Conservation (phyloP, 2,888 invertebrate species). For the Helleia helle region DNA sequence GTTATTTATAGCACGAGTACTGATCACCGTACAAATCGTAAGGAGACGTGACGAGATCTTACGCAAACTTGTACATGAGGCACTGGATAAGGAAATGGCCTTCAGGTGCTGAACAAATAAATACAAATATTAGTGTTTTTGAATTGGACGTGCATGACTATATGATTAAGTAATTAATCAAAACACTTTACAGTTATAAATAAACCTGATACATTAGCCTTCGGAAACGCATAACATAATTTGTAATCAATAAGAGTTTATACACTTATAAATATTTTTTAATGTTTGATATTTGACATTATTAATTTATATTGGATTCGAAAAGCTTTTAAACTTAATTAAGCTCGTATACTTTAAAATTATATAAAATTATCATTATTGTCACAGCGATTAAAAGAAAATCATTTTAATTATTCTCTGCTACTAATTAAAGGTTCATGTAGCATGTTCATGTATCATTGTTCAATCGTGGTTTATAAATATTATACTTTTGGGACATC, state of each 20-base stretch:
- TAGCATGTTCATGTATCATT: no score
- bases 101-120: constrained; percentile 45
- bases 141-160: constrained; percentile 59
- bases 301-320: no score
- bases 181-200: constrained; percentile 15
- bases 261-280: background rate
- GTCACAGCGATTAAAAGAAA: no score
- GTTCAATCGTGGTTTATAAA: no score
- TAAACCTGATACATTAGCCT: background rate
- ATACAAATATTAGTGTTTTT: constrained; percentile 56
- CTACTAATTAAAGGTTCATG: no score
- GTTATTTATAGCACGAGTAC: constrained; percentile 33
- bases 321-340: no score
- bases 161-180: constrained; percentile 23
- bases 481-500: no score
- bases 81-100: constrained; percentile 61
- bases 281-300: no score
- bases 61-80: constrained; percentile 46
- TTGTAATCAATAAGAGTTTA: background rate
- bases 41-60: constrained; percentile 42
- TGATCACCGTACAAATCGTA: constrained; percentile 36
- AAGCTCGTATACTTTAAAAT: no score
- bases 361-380: no score
- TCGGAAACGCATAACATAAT: background rate
- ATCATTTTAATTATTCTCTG: no score